These are phyloP conservation scores for Dermochelys coriacea DNA, from an alignment of 2,797 vertebrate genomes.

Conservation along the genomic window DNA sequence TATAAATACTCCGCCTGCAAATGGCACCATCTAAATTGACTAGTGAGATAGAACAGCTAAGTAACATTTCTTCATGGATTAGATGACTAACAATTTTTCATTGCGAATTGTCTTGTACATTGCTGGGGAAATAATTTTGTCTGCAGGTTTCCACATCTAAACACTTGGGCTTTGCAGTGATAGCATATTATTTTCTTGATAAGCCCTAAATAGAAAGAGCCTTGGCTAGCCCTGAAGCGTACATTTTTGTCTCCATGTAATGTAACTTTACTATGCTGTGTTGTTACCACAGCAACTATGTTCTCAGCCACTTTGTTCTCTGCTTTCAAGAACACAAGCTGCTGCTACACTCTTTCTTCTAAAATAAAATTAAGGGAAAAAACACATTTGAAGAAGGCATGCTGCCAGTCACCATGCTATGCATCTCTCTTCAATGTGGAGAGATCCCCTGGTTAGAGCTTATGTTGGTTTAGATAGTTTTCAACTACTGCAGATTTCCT, in stretches of 20 bases:
- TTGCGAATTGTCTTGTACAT: fast-evolving
- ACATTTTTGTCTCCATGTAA: background rate
- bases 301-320: conserved; percentile 3
- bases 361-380: background rate
- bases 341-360: conserved; percentile 2
- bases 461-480: fast-evolving
- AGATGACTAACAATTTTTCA: fast-evolving
- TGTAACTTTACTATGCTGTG: background rate
- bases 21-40: background rate
- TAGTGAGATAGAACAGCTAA: background rate
- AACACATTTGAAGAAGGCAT: fast-evolving
- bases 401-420: fast-evolving
- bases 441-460: fast-evolving
- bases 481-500: fast-evolving
- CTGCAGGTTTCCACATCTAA: background rate
- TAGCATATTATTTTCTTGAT: background rate
- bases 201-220: background rate
- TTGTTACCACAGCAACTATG: conserved; percentile 62
- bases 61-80: background rate
- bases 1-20: background rate
- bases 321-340: background rate
- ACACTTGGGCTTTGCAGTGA: background rate
- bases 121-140: background rate
- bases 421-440: fast-evolving
- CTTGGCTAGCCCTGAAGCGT: background rate